These are phyloP conservation scores for Brachypterus glaber DNA, from an alignment of 2,888 invertebrate genomes.

Conservation along the genomic window DNA sequence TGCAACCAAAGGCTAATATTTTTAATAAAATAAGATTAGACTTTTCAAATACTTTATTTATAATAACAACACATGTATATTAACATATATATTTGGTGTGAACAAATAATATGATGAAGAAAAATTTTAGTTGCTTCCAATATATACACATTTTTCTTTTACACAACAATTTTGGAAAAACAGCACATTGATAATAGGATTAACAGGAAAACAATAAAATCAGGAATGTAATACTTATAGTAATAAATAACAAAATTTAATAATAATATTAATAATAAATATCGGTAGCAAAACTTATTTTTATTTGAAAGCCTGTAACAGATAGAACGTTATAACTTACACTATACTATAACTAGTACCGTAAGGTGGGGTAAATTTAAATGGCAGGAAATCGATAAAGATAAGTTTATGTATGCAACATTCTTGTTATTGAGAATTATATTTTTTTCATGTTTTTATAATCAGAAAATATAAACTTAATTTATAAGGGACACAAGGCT, in stretches of 20 bases:
- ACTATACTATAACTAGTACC: too few species aligned
- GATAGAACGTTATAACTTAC: too few species aligned
- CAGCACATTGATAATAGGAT: constrained; percentile 29
- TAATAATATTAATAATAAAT: too few species aligned
- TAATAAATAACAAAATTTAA: constrained; percentile 14
- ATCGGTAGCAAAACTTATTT: constrained; percentile 18
- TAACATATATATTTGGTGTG: constrained; percentile 44
- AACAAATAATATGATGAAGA: constrained; percentile 40
- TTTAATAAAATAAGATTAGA: constrained; percentile 9
- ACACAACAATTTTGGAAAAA: constrained; percentile 34
- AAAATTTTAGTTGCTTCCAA: constrained; percentile 30
- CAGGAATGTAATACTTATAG: neutral
- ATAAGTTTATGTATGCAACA: too few species aligned
- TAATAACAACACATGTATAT: constrained; percentile 44
- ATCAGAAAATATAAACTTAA: too few species aligned
- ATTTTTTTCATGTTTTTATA: too few species aligned
- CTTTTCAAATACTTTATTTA: constrained; percentile 31
- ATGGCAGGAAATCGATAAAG: too few species aligned
- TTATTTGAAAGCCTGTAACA: too few species aligned
- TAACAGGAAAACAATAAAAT: constrained; percentile 4
- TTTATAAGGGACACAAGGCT: too few species aligned
- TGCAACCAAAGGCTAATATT: too few species aligned
- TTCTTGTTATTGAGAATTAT: too few species aligned
- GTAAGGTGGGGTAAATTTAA: too few species aligned
- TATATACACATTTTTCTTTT: constrained; percentile 34